Conservation (phyloP, 2,797 vertebrate species). For the Rhinella marina region DNA sequence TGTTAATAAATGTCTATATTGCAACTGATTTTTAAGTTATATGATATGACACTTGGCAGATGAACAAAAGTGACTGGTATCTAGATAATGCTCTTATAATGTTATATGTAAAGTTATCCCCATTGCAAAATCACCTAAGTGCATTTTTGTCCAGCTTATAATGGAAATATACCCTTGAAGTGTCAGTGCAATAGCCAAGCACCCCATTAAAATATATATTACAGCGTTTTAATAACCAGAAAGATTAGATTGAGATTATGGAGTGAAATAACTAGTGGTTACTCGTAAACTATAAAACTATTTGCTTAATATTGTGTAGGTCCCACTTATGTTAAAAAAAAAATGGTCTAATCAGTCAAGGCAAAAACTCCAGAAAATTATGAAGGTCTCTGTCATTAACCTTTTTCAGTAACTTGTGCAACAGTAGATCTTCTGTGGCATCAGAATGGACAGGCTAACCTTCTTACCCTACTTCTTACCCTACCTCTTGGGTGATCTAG, state of each 20-base stretch:
- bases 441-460: too few relatives aligned
- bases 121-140: background rate
- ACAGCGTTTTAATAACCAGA: background rate
- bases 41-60: background rate
- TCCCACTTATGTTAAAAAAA: too few relatives aligned
- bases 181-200: conserved; percentile 9
- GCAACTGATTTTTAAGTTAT: background rate
- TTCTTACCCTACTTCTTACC: fast-evolving
- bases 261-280: background rate
- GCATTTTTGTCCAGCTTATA: background rate
- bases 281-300: background rate
- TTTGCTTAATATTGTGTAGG: too few relatives aligned
- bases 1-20: background rate
- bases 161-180: background rate
- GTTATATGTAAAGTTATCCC: background rate
- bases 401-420: too few relatives aligned
- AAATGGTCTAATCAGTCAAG: too few relatives aligned
- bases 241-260: background rate
- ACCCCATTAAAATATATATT: background rate
- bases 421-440: too few relatives aligned
- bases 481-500: too few relatives aligned
- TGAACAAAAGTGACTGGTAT: background rate
- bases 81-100: background rate
- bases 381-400: too few relatives aligned
- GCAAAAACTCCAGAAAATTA: too few relatives aligned